phyloP scores from a whole-genome alignment of 2,888 invertebrate species.

The Lamellibrachia columna region DNA sequence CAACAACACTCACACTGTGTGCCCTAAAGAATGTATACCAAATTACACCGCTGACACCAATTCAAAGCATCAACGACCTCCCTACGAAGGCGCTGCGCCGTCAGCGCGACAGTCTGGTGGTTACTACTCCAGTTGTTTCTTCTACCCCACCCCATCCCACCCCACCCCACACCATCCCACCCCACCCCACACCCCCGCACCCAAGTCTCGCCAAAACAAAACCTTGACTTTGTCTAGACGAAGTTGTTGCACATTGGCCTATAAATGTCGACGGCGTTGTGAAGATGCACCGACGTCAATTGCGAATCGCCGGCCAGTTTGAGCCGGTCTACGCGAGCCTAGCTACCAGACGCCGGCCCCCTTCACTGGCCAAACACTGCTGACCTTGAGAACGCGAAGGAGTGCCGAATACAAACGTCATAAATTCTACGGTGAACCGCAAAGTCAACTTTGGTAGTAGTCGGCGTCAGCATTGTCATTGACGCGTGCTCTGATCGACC shows the following conservation, averaged over 20 bases:
- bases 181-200: neutral
- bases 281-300: neutral
- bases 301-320: neutral
- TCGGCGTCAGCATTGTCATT: too few species aligned
- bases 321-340: neutral
- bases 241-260: neutral
- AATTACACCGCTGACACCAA: neutral
- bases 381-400: neutral
- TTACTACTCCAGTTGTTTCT: neutral
- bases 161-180: neutral
- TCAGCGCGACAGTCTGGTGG: neutral
- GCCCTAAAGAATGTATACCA: neutral
- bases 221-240: neutral
- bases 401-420: neutral
- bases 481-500: neutral
- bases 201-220: neutral
- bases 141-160: neutral
- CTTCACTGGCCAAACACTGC: neutral
- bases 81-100: neutral
- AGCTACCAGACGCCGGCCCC: neutral
- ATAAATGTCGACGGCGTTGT: neutral
- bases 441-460: neutral
- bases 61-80: neutral
- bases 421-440: neutral
- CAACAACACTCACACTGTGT: too few species aligned